A percentile compares a stretch with the other conserved stretches of the same genome.
phyloP scores from a whole-genome alignment of 2,888 invertebrate species.

The Melanophora roralis region DNA sequence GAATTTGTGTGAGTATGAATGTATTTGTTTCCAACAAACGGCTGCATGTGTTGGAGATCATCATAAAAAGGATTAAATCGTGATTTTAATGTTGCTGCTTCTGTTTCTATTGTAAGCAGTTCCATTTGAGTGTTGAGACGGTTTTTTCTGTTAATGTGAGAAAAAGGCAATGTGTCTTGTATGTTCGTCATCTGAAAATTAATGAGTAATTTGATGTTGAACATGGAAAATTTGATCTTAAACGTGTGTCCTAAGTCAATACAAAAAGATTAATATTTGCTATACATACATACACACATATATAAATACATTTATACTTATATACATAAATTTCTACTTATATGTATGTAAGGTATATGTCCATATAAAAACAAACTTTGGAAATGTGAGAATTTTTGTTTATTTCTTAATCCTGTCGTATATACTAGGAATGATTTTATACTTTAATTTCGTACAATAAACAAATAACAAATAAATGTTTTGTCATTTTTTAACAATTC shows the following conservation, averaged over 20 bases:
- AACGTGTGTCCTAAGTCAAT: slow-evolving; percentile 63
- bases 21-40: neutral
- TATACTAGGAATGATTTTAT: slow-evolving; percentile 10
- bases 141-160: slow-evolving; percentile 32
- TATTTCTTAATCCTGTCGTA: slow-evolving; percentile 9
- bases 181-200: slow-evolving; percentile 35
- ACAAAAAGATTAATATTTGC: slow-evolving; percentile 58
- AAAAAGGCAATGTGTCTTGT: slow-evolving; percentile 32
- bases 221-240: slow-evolving; percentile 60
- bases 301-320: too few relatives aligned
- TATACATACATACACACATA: too few relatives aligned
- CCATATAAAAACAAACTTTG: slow-evolving; percentile 5
- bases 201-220: slow-evolving; percentile 60
- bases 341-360: too few relatives aligned
- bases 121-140: slow-evolving; percentile 12
- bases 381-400: slow-evolving; percentile 60
- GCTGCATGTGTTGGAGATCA: slow-evolving; percentile 59
- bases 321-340: too few relatives aligned
- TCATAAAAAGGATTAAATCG: slow-evolving; percentile 62
- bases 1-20: neutral
- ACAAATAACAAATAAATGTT: slow-evolving; percentile 39
- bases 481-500: slow-evolving; percentile 40
- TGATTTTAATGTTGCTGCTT: slow-evolving; percentile 24
- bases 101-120: slow-evolving; percentile 3
- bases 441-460: neutral